Evolutionary conservation across 2,113 vertebrate genomes (phyloP).

Genomic region (Brienomyrus longianalis): DNA sequence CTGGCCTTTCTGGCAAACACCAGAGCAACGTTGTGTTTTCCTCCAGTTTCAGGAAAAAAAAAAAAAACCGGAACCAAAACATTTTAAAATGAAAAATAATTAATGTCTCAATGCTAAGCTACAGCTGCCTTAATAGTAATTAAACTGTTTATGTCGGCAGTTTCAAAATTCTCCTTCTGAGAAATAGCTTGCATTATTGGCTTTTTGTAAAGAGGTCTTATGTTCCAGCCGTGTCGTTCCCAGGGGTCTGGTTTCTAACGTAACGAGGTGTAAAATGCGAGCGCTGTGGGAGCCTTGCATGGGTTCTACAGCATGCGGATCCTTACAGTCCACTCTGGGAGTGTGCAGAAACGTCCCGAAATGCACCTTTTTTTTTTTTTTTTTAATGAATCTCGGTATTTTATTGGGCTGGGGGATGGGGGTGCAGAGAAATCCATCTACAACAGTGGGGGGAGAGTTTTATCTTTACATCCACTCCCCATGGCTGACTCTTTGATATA

Average conservation of each 20-base stretch:
- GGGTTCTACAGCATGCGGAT: background rate
- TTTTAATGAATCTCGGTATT: background rate
- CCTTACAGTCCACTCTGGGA: background rate
- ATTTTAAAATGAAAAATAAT: background rate
- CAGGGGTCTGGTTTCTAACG: background rate
- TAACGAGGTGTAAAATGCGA: background rate
- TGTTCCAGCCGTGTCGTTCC: background rate
- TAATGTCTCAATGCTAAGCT: background rate
- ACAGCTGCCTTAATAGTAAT: background rate
- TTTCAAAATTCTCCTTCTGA: background rate
- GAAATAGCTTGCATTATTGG: background rate
- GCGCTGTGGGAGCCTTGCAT: background rate
- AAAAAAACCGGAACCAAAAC: background rate
- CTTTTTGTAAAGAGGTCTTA: background rate
- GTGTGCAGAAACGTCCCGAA: background rate
- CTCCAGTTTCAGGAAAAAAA: background rate
- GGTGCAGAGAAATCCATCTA: background rate
- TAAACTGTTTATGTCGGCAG: background rate
- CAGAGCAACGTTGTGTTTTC: background rate
- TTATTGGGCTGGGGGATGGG: background rate
- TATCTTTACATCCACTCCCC: background rate
- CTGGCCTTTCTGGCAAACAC: background rate
- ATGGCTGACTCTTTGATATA: background rate
- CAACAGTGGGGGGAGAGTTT: background rate
- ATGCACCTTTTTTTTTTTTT: background rate